These are phyloP conservation scores for Phorcus lineatus DNA, from an alignment of 2,888 invertebrate genomes.

Conservation along the genomic window DNA sequence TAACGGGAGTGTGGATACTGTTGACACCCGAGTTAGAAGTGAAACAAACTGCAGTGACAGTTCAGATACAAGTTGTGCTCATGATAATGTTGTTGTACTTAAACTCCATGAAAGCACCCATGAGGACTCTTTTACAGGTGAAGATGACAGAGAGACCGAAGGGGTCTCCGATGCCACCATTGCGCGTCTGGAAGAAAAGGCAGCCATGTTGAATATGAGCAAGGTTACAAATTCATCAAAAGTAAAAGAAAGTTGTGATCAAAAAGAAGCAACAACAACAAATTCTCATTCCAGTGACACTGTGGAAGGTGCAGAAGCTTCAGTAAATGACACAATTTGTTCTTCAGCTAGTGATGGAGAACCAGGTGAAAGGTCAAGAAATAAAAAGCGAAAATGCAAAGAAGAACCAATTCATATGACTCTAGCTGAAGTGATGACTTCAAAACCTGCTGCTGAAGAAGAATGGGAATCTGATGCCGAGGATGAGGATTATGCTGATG, in stretches of 20 bases:
- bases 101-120: conserved; percentile 22
- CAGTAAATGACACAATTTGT: background rate
- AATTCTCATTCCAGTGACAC: background rate
- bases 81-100: conserved; percentile 17
- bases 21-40: background rate
- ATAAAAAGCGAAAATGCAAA: background rate
- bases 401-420: conserved; percentile 57
- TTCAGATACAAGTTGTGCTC: background rate
- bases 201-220: background rate
- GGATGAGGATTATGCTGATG: background rate
- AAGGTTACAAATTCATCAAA: background rate
- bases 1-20: background rate
- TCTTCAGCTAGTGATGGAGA: background rate
- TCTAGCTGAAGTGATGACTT: conserved; percentile 43
- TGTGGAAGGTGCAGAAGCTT: background rate
- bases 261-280: too few relatives aligned
- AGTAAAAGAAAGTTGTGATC: background rate
- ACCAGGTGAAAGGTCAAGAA: background rate
- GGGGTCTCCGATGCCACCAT: background rate
- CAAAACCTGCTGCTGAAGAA: background rate
- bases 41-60: background rate
- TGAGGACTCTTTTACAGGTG: background rate
- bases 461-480: background rate
- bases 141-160: background rate
- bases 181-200: background rate